These are phyloP conservation scores for Neoitamus cyanurus DNA, from an alignment of 2,888 invertebrate genomes.

Conservation along the genomic window DNA sequence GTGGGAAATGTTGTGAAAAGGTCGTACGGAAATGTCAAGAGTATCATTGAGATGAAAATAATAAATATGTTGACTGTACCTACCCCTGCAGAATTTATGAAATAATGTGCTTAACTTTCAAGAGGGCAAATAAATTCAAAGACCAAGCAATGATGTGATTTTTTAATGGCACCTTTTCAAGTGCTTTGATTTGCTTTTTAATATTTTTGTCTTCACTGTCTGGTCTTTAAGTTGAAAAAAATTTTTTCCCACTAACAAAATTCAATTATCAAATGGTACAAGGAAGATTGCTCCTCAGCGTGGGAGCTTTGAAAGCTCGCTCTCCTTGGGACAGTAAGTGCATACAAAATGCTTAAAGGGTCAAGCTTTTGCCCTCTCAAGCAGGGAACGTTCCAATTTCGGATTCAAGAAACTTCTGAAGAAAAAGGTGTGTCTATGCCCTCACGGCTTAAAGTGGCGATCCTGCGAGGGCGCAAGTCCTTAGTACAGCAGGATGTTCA, in stretches of 20 bases:
- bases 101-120: background rate
- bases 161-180: background rate
- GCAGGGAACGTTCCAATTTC: background rate
- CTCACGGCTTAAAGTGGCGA: background rate
- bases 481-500: background rate
- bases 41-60: background rate
- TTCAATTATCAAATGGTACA: background rate
- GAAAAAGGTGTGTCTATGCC: constrained; percentile 3
- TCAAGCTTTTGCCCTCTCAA: background rate
- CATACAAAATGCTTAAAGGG: background rate
- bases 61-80: background rate
- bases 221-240: background rate
- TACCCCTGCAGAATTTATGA: background rate
- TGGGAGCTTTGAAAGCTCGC: background rate
- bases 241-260: background rate
- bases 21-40: background rate
- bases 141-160: background rate
- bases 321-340: background rate
- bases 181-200: background rate
- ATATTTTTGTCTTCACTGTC: too few species aligned
- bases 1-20: background rate
- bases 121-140: background rate
- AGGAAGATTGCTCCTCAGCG: background rate
- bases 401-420: background rate
- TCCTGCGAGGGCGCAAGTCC: background rate